A percentile compares a stretch with the other conserved stretches of the same genome.
Conservation (phyloP, 2,888 invertebrate species). For the Pterostichus madidus region DNA sequence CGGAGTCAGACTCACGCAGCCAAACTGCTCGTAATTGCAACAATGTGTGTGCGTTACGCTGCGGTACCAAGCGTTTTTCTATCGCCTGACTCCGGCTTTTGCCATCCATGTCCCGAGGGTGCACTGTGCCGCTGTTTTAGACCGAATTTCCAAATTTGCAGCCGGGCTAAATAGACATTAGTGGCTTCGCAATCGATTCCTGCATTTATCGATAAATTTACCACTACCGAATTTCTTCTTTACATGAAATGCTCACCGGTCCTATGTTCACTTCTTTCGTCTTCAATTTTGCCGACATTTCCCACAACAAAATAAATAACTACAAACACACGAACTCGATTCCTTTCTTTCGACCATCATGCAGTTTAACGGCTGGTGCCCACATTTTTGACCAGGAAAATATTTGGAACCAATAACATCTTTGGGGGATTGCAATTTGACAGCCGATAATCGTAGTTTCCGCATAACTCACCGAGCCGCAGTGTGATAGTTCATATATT, state of each 20-base stretch:
- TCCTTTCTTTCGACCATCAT: no score
- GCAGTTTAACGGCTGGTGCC: no score
- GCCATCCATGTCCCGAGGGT: neutral
- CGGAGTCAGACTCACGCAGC: slow-evolving; percentile 50
- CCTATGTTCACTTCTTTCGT: slow-evolving; percentile 2
- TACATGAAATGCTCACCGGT: neutral
- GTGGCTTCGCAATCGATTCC: slow-evolving; percentile 37
- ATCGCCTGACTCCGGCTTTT: slow-evolving; percentile 14
- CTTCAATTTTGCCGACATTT: no score
- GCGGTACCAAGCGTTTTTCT: neutral
- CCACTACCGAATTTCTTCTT: slow-evolving; percentile 1
- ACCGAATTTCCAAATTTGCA: slow-evolving; percentile 32
- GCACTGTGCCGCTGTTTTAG: slow-evolving; percentile 8
- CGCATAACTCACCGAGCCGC: no score
- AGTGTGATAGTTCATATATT: no score
- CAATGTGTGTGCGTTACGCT: slow-evolving; percentile 50
- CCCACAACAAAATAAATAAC: no score
- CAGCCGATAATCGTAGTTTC: no score
- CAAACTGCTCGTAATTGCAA: slow-evolving; percentile 51
- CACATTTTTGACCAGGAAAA: no score
- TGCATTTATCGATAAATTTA: slow-evolving; percentile 12
- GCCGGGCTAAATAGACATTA: slow-evolving; percentile 39
- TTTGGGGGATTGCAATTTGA: no score
- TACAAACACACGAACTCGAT: no score
- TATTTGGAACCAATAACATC: no score